A percentile compares a stretch with the other conserved stretches of the same genome.
Evolutionary conservation across 2,797 vertebrate genomes (phyloP).

Genomic region (Phalloptychus januarius): DNA sequence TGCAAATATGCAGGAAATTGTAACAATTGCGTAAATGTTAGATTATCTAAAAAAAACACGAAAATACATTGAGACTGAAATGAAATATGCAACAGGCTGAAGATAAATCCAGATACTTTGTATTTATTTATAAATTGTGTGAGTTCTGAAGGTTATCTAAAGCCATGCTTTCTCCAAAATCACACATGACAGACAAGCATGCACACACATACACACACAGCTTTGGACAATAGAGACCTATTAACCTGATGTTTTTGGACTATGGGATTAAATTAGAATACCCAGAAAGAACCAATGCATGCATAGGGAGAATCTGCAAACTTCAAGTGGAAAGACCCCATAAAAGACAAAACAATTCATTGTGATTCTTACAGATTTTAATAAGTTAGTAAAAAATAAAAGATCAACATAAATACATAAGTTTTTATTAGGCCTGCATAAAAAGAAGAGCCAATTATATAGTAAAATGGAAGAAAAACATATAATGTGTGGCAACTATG

Average conservation of each 20-base stretch:
- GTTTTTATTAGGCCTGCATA: conserved; percentile 8
- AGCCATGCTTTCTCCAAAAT: neutral
- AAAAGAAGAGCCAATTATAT: neutral
- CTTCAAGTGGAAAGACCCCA: neutral
- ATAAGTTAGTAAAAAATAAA: neutral
- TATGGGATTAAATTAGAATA: neutral
- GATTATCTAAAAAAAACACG: neutral
- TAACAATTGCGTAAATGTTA: neutral
- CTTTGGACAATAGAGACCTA: neutral
- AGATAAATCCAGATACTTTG: neutral
- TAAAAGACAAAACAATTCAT: neutral
- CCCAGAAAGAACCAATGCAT: neutral
- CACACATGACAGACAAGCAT: neutral
- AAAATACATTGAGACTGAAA: neutral
- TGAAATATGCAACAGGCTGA: neutral
- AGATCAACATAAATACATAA: conserved; percentile 13
- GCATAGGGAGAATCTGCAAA: neutral
- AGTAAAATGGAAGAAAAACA: neutral
- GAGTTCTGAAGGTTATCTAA: neutral
- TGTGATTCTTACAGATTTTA: conserved; percentile 8
- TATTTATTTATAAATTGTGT: neutral
- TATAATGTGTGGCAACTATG: neutral
- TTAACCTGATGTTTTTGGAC: neutral
- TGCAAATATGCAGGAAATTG: neutral
- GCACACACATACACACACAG: neutral